Conservation (phyloP, 2,797 vertebrate genomes). For the Chloroceryle amazona region DNA sequence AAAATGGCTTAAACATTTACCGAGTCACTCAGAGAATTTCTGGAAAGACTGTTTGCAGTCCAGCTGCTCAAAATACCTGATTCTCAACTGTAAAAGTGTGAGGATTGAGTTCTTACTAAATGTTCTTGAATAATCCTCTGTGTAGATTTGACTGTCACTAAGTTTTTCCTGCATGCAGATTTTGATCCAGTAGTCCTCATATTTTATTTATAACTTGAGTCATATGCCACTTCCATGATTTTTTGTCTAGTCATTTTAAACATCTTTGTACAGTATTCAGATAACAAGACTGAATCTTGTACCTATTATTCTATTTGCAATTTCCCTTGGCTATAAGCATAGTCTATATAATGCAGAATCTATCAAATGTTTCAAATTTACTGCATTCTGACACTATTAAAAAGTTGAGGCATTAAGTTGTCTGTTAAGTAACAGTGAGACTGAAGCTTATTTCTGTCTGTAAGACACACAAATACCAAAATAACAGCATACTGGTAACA, state of each 20-base stretch:
- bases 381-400: neutral
- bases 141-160: neutral
- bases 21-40: neutral
- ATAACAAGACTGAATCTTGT: neutral
- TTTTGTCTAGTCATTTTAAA: slow-evolving; percentile 62
- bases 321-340: neutral
- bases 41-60: neutral
- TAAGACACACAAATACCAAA: neutral
- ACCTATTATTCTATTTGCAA: neutral
- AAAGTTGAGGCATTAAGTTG: neutral
- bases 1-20: neutral
- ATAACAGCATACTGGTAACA: neutral
- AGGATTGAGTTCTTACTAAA: neutral
- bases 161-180: neutral
- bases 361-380: neutral
- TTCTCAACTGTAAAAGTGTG: neutral
- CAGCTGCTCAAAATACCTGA: neutral
- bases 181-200: neutral
- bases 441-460: neutral
- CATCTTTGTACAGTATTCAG: neutral
- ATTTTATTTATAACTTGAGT: slow-evolving; percentile 45
- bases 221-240: slow-evolving; percentile 32
- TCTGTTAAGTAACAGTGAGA: neutral
- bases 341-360: neutral
- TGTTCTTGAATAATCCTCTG: neutral